phyloP scores from a whole-genome alignment of 2,888 invertebrate genomes.

The Argyra leucocephala region DNA sequence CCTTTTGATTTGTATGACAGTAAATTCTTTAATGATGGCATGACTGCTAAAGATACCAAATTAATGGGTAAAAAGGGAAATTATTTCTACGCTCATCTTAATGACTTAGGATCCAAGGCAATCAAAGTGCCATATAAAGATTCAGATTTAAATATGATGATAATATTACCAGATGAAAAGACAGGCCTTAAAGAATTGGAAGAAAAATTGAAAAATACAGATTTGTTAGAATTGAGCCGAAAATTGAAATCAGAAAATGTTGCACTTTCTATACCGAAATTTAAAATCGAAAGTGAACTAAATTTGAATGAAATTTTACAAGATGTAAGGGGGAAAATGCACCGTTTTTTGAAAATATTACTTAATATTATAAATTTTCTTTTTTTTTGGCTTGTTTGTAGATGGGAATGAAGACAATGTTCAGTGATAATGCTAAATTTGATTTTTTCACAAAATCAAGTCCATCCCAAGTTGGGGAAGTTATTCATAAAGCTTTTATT shows the following conservation, averaged over 20 bases:
- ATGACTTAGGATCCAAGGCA: conserved; percentile 48
- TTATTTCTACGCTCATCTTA: conserved; percentile 45
- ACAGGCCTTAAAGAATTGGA: conserved; percentile 57
- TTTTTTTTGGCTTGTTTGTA: conserved; percentile 30
- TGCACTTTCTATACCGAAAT: conserved; percentile 60
- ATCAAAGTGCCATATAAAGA: conserved; percentile 65
- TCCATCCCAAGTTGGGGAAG: conserved; percentile 55
- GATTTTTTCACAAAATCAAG: conserved; percentile 48
- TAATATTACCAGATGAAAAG: conserved; percentile 61
- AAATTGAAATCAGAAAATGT: conserved; percentile 47
- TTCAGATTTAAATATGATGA: conserved; percentile 60
- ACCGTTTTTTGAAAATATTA: not conserved
- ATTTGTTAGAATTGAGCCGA: conserved; percentile 47
- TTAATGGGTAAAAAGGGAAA: conserved; percentile 55
- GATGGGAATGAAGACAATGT: conserved; percentile 63
- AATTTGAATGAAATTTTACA: conserved; percentile 52
- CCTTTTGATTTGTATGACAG: conserved; percentile 53
- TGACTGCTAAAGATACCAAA: conserved; percentile 52
- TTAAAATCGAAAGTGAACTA: conserved; percentile 67
- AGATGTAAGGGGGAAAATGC: conserved; percentile 48
- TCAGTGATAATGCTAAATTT: conserved; percentile 51
- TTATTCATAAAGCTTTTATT: conserved; percentile 75
- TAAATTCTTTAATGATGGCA: conserved; percentile 56
- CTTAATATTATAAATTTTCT: not conserved
- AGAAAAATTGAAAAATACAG: conserved; percentile 49